Conservation (phyloP, 2,113 vertebrate species). For the Cololabis saira region DNA sequence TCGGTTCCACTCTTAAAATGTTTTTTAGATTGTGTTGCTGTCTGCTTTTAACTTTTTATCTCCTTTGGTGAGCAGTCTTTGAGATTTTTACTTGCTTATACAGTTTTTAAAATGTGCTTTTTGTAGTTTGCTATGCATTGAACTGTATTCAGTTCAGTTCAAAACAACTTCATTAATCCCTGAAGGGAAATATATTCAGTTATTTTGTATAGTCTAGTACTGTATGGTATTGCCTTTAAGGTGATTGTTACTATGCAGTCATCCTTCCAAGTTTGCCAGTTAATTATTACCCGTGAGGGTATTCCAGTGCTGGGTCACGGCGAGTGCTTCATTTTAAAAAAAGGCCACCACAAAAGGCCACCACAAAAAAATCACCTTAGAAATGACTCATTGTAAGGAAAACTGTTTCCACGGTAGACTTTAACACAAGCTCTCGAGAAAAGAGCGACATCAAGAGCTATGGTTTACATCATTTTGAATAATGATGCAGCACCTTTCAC, state of each 20-base stretch:
- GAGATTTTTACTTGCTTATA: not conserved
- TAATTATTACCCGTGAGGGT: not conserved
- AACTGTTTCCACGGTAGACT: too few relatives aligned
- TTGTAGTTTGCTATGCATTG: not conserved
- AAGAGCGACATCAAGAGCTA: too few relatives aligned
- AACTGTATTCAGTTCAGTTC: too few relatives aligned
- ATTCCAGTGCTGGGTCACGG: not conserved
- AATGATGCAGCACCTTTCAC: too few relatives aligned
- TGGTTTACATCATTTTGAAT: too few relatives aligned
- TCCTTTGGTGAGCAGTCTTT: not conserved
- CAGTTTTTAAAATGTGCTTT: not conserved
- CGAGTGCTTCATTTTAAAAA: not conserved
- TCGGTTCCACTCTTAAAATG: too few relatives aligned
- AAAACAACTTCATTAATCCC: not conserved
- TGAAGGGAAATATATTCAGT: too few relatives aligned
- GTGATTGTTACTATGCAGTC: not conserved
- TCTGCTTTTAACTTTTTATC: not conserved
- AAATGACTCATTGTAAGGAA: too few relatives aligned
- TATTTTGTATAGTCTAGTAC: not conserved
- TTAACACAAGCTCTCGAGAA: too few relatives aligned
- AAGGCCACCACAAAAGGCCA: too few relatives aligned
- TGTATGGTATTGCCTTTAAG: not conserved
- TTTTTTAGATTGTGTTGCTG: too few relatives aligned
- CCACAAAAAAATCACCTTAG: too few relatives aligned
- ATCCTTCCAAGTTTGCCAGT: not conserved